Conservation (phyloP, 2,113 vertebrate genomes). For the Peromyscus maniculatus region DNA sequence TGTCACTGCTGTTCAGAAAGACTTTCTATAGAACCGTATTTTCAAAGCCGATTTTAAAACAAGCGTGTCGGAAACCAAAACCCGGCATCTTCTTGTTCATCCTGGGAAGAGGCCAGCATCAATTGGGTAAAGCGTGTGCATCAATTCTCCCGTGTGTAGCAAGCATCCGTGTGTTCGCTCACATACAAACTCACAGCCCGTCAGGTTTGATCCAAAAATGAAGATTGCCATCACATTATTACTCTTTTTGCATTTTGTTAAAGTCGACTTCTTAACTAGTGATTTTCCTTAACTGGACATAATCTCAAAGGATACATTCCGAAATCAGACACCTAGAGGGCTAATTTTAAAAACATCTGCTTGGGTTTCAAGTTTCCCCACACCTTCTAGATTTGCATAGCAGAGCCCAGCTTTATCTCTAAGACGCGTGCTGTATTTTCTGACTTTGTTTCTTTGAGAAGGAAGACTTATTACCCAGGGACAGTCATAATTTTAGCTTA, state of each 20-base stretch:
- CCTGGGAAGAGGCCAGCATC: slow-evolving; percentile 76
- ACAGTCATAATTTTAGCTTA: slow-evolving; percentile 85
- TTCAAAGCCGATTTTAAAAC: slow-evolving; percentile 71
- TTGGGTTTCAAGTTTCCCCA: slow-evolving; percentile 74
- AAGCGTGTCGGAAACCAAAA: slow-evolving; percentile 61
- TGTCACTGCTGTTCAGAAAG: slow-evolving; percentile 77
- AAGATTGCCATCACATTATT: slow-evolving; percentile 92
- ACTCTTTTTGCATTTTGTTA: slow-evolving; percentile 83
- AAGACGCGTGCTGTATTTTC: slow-evolving; percentile 70
- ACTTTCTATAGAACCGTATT: slow-evolving; percentile 68
- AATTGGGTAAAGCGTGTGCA: slow-evolving; percentile 81
- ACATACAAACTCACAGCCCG: slow-evolving; percentile 80
- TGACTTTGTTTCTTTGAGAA: slow-evolving; percentile 79
- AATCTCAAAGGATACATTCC: slow-evolving; percentile 79
- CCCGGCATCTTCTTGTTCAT: slow-evolving; percentile 73
- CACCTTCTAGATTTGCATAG: slow-evolving; percentile 74
- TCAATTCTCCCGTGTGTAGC: slow-evolving; percentile 82
- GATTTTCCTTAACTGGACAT: slow-evolving; percentile 84
- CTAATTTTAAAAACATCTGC: slow-evolving; percentile 71
- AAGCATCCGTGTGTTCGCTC: slow-evolving; percentile 66
- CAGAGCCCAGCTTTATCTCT: slow-evolving; percentile 71
- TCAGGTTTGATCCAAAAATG: slow-evolving; percentile 81
- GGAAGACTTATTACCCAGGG: slow-evolving; percentile 83
- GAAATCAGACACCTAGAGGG: slow-evolving; percentile 81
- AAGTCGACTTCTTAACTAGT: slow-evolving; percentile 82